Conservation (phyloP, 1,140 invertebrate genomes). For the Tachypleus tridentatus region DNA sequence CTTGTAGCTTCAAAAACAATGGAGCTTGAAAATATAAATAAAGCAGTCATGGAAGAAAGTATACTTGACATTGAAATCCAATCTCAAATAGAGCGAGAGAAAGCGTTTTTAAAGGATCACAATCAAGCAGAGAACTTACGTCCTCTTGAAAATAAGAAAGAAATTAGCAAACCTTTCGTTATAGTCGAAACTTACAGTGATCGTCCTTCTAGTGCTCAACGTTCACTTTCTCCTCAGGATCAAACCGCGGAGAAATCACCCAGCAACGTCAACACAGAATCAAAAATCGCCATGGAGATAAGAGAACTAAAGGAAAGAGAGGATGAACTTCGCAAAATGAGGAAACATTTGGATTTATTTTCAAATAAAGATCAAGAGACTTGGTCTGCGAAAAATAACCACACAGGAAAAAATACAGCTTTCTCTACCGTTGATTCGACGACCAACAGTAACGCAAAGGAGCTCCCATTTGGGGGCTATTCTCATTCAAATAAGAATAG, state of each 20-base stretch:
- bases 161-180: too few species aligned
- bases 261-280: slow-evolving; percentile 28
- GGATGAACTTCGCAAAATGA: slow-evolving; percentile 33
- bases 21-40: too few species aligned
- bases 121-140: too few species aligned
- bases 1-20: too few species aligned
- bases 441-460: not conserved
- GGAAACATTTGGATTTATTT: slow-evolving; percentile 5
- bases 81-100: too few species aligned
- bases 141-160: too few species aligned
- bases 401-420: not conserved
- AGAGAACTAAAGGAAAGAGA: slow-evolving; percentile 37
- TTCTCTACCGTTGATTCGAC: not conserved
- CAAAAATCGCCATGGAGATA: slow-evolving; percentile 38
- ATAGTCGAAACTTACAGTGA: too few species aligned
- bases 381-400: not conserved
- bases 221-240: too few species aligned
- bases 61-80: too few species aligned
- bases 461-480: not conserved
- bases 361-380: not conserved
- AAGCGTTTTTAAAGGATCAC: too few species aligned
- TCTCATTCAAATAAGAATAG: not conserved
- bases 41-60: too few species aligned
- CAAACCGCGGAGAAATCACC: slow-evolving; percentile 8
- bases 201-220: too few species aligned